Percentiles rank a stretch among this genome's conserved stretches.
These are phyloP conservation scores for Drosophila macrospina DNA, from an alignment of 2,888 invertebrate species.

Conservation along the genomic window DNA sequence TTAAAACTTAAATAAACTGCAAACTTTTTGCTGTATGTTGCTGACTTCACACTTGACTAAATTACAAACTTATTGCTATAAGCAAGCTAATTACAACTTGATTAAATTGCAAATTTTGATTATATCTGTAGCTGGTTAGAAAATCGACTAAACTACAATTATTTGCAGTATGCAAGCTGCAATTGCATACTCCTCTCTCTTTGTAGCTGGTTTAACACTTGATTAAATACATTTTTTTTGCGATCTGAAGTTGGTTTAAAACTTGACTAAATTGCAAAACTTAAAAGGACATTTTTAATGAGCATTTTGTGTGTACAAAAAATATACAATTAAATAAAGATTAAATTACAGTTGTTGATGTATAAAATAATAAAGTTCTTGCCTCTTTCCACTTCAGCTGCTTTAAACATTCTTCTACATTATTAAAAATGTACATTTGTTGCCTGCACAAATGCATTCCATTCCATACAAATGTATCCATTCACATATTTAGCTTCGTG, in stretches of 20 bases:
- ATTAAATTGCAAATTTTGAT: not conserved
- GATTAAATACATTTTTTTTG: too few species aligned
- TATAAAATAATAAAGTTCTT: slow-evolving; percentile 1
- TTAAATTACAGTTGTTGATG: not conserved
- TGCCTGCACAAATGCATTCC: not conserved
- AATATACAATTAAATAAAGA: slow-evolving; percentile 23
- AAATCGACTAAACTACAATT: too few species aligned
- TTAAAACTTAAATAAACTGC: too few species aligned
- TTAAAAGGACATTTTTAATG: slow-evolving; percentile 38
- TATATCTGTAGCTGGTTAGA: too few species aligned
- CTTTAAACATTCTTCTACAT: not conserved
- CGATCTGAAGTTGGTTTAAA: not conserved
- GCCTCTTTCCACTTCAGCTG: not conserved
- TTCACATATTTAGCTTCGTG: not conserved
- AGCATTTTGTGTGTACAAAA: slow-evolving; percentile 30
- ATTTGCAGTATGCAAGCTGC: too few species aligned
- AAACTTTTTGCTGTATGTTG: too few species aligned
- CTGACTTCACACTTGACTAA: not conserved
- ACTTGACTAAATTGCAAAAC: slow-evolving; percentile 12
- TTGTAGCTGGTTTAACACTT: not conserved
- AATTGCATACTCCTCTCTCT: too few species aligned
- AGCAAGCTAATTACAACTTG: not conserved
- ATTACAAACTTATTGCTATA: not conserved
- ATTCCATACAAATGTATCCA: not conserved
- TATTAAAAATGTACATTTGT: not conserved